Evolutionary conservation across 2,888 invertebrate genomes (phyloP), one percentile per base, ranked within the genome.

Genomic region (Adelphocoris suturalis): DNA sequence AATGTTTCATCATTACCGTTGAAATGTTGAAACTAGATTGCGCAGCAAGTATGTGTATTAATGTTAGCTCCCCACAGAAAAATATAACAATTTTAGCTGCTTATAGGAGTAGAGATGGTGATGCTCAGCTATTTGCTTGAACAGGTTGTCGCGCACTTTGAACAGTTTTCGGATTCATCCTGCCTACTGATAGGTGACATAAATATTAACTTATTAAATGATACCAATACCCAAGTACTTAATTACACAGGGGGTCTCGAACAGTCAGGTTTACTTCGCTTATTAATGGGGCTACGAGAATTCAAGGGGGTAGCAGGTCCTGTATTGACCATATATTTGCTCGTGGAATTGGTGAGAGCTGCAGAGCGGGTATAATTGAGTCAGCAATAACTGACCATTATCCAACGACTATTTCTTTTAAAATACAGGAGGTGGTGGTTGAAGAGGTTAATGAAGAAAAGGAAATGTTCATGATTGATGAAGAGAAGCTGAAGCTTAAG

Each of bases 201-300:
- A 37, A 37, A 37, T 37, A 37, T 37, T 37, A 37, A 37, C 7
- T 37, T 37, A 37, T 37, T 75, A 19, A n/a, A 75, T 19, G 19
- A 75, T 19, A 28, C 28, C 19, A 75, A 75, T 75, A 19, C 13
- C 14, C 14, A 75, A 75, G 75, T 75, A 75, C 75, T 75, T 75
- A 75, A 75, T n/a, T 75, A 75, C 19, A 75, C 75, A 5, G 75
- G 0, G n/a, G 12, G 75, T 16, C 28, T 75, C 12, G 75, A 75
- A 75, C 75, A 75, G n/a, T 75, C 75, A n/a, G 75, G 75, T 12
- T 75, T 75, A 19, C n/a, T 1, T 75, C 75, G 1, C n/a, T 75
- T 1, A 75, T 75, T 19, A 75, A 75, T 75, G 14, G 14, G 14
- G 75, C 75, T 75, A 75, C 75, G 23, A 75, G 75, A 19, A 75